Evolutionary conservation across 2,888 invertebrate genomes (phyloP).

Genomic region (Harpalus rubripes): DNA sequence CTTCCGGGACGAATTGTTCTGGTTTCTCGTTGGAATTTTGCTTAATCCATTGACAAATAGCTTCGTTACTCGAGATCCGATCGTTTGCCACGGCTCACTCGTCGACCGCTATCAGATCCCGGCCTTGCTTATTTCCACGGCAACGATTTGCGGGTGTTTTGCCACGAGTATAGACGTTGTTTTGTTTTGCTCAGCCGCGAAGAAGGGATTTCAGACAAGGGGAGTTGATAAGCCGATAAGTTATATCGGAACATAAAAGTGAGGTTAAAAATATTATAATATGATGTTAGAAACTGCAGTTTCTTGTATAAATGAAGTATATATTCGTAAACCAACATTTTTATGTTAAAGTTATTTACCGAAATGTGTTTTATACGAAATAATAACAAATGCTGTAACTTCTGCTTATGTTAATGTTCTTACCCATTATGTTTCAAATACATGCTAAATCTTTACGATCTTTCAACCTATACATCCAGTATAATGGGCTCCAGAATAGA

Average conservation of each 20-base stretch:
- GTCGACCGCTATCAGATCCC: slow-evolving; percentile 38
- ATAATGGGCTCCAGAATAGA: too few species aligned
- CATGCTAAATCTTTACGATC: too few species aligned
- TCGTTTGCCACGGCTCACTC: slow-evolving; percentile 25
- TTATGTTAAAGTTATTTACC: too few species aligned
- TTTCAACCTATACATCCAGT: too few species aligned
- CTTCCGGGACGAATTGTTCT: slow-evolving; percentile 53
- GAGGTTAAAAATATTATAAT: too few species aligned
- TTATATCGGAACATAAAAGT: background rate
- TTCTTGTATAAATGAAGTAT: too few species aligned
- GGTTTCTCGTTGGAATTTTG: slow-evolving; percentile 51
- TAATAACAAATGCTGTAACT: too few species aligned
- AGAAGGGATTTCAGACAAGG: background rate
- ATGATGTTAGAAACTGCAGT: too few species aligned
- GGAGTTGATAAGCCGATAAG: background rate
- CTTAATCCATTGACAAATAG: slow-evolving; percentile 63
- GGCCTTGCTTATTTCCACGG: background rate
- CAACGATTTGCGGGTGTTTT: slow-evolving; percentile 40
- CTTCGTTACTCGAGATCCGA: slow-evolving; percentile 58
- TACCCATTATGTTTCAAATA: too few species aligned
- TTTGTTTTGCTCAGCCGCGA: slow-evolving; percentile 25
- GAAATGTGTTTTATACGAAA: too few species aligned
- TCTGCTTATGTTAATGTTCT: too few species aligned
- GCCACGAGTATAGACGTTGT: background rate
- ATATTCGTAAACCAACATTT: too few species aligned